Percentiles rank a stretch among this genome's conserved stretches.
Evolutionary conservation across 2,888 invertebrate species (phyloP).

Genomic region (Didymodactylos carnosus): DNA sequence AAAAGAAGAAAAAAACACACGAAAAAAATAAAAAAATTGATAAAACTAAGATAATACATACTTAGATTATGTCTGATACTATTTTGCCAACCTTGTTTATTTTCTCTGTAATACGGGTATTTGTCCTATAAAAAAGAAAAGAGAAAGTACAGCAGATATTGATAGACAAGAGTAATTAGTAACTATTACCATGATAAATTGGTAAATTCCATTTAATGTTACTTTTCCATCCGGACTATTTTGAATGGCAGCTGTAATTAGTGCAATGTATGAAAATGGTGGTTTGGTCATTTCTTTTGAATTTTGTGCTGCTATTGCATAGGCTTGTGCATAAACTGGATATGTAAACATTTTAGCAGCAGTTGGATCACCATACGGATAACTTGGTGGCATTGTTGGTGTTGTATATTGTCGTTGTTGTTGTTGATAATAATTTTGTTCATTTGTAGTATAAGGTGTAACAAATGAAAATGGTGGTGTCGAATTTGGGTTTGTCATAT

Average conservation of each 20-base stretch:
- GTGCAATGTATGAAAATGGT: slow-evolving; percentile 84
- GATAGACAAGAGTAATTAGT: neutral
- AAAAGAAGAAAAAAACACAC: no score
- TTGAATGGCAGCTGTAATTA: slow-evolving; percentile 92
- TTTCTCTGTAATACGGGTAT: slow-evolving; percentile 70
- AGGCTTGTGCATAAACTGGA: neutral
- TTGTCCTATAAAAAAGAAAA: neutral
- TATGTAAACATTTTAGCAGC: neutral
- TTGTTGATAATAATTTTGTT: neutral
- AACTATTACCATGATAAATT: slow-evolving; percentile 67
- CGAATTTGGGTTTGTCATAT: neutral
- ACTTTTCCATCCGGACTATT: slow-evolving; percentile 75
- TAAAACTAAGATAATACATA: no score
- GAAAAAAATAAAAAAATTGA: no score
- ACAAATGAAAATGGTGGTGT: neutral
- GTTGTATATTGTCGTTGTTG: neutral
- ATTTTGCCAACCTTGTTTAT: slow-evolving; percentile 81
- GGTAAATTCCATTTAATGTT: slow-evolving; percentile 84
- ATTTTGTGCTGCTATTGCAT: neutral
- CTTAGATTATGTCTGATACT: slow-evolving; percentile 83
- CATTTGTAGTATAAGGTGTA: neutral
- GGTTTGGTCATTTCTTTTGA: slow-evolving; percentile 51
- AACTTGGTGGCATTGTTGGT: no score
- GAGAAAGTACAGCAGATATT: neutral
- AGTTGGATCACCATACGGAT: neutral